phyloP scores from a whole-genome alignment of 2,113 vertebrate species.

The Emberiza fucata region DNA sequence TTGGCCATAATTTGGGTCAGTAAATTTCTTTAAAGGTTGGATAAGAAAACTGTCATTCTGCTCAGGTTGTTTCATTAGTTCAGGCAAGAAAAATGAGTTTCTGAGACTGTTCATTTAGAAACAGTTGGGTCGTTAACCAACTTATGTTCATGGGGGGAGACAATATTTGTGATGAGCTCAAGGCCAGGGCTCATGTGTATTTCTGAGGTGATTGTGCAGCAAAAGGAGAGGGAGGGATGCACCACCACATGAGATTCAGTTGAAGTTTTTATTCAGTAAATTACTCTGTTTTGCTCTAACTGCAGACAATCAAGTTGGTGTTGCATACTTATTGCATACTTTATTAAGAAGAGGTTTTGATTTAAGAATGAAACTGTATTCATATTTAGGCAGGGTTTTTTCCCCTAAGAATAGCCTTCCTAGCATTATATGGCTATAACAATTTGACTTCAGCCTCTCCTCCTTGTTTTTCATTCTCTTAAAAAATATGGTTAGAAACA shows the following conservation, averaged over 20 bases:
- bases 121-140: rapidly evolving
- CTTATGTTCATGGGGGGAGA: not conserved
- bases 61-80: not conserved
- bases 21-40: not conserved
- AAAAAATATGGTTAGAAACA: not conserved
- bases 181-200: rapidly evolving
- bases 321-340: not conserved
- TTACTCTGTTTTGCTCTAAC: not conserved
- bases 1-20: not conserved
- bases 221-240: not conserved
- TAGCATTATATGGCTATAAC: not conserved
- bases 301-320: not conserved
- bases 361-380: not conserved
- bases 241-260: not conserved
- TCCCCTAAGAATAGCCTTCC: not conserved
- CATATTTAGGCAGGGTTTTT: not conserved
- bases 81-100: not conserved
- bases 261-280: not conserved
- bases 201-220: not conserved
- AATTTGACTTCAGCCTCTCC: not conserved
- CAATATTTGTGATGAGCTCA: not conserved
- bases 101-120: not conserved
- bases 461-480: not conserved
- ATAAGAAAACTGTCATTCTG: not conserved
- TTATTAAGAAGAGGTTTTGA: not conserved